phyloP scores from a whole-genome alignment of 23 tunicate species.

The Clavelina lepadiformis region DNA sequence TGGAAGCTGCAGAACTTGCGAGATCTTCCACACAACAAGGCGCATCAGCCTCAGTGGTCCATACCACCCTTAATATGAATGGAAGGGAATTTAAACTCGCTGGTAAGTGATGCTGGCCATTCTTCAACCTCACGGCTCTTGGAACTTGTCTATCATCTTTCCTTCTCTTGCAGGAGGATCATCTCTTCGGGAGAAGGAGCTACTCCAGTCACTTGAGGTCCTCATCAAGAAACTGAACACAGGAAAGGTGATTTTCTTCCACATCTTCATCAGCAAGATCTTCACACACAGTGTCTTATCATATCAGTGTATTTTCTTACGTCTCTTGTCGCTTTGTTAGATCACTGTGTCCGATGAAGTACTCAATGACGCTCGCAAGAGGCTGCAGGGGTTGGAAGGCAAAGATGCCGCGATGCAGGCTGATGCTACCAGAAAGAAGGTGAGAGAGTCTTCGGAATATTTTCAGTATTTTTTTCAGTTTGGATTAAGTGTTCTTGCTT shows the following conservation, averaged over 20 bases:
- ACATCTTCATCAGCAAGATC: background rate
- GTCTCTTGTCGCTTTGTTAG: conserved; percentile 18
- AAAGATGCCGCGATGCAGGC: conserved; percentile 16
- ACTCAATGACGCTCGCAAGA: conserved; percentile 57
- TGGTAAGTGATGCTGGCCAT: conserved; percentile 13
- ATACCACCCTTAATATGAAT: conserved; percentile 44
- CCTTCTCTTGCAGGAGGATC: conserved; percentile 16
- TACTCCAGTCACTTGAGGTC: conserved; percentile 42
- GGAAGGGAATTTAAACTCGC: conserved; percentile 63
- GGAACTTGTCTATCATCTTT: background rate
- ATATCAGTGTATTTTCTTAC: background rate
- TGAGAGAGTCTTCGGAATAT: too few relatives aligned
- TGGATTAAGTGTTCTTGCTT: too few relatives aligned
- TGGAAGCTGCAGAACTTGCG: conserved; percentile 55
- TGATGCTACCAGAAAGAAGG: conserved; percentile 35
- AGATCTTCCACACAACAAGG: conserved; percentile 20
- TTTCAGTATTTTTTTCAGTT: too few relatives aligned
- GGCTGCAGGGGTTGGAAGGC: conserved; percentile 59
- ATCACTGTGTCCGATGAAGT: conserved; percentile 85
- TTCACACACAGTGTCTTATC: background rate
- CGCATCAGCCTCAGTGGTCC: conserved; percentile 44
- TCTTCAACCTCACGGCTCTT: background rate
- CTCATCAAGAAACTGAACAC: conserved; percentile 76
- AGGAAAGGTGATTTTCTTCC: conserved; percentile 55
- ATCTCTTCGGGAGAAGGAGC: conserved; percentile 37